Evolutionary conservation across 2,113 vertebrate species (phyloP).

Genomic region (rat (Rattus norvegicus)): DNA sequence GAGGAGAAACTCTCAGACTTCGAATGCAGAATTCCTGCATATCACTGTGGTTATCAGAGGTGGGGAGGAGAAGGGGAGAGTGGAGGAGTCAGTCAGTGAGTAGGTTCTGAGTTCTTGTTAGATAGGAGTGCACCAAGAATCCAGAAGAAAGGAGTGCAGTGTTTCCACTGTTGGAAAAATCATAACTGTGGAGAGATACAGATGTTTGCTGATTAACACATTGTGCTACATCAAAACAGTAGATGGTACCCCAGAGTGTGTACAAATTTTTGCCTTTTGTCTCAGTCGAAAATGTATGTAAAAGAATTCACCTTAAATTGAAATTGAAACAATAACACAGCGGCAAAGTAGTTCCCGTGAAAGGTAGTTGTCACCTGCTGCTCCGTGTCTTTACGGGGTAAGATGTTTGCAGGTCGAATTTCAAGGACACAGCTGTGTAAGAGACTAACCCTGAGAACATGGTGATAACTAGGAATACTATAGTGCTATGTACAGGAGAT

Average conservation of each 20-base stretch:
- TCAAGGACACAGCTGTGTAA: background rate
- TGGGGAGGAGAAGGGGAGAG: background rate
- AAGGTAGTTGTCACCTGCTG: background rate
- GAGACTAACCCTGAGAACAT: background rate
- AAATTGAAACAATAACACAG: background rate
- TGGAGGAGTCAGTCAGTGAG: background rate
- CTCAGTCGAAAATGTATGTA: background rate
- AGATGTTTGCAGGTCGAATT: background rate
- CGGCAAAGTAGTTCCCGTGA: background rate
- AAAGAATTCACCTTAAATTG: background rate
- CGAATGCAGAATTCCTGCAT: background rate
- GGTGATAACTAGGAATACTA: background rate
- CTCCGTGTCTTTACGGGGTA: background rate
- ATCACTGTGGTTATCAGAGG: background rate
- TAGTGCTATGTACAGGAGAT: background rate
- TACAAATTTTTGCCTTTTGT: background rate
- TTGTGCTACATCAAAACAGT: background rate
- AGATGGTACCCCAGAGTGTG: background rate
- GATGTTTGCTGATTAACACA: background rate
- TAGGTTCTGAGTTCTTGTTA: background rate
- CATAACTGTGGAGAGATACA: too few species aligned
- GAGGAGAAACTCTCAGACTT: background rate
- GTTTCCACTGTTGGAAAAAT: background rate
- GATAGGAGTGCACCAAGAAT: background rate
- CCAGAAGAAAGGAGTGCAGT: background rate